Base-by-base conservation (phyloP, 1,140 invertebrate species). In the Procambarus clarkii region DNA sequence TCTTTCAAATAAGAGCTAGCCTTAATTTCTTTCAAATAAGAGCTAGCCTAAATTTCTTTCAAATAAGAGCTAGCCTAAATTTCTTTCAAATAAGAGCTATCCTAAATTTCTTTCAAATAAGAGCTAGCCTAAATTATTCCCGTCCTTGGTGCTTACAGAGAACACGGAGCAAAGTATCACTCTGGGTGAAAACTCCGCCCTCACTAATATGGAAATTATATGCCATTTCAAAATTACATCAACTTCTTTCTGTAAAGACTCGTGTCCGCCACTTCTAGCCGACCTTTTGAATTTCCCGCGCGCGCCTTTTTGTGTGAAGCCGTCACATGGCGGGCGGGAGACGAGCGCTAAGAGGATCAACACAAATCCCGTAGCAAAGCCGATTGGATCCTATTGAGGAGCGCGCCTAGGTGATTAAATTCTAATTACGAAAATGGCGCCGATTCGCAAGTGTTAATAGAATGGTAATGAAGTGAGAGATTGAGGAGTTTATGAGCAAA, bases 401-500 rank as follows among this genome's bases (percentile, higher is more conserved):
- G 91, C 91, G 91, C 91, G 91, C 91, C 91, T 92, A 92, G 91
- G 91, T 92, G 91, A 92, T 92, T 92, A 92, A 92, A 92, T 92
- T 92, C 91, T 92, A 92, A 92, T 92, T 92, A 92, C 91, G 91
- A 92, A 92, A 92, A 92, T 92, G 89, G 91, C 91, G 91, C 91
- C 91, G 91, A 92, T 92, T 92, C 91, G 91, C 91, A 92, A 92
- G 91, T 92, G 91, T 92, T 92, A 92, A 92, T 92, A 92, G 91
- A 92, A 92, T 92, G 91, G 91, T 92, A 92, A 92, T 92, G 91
- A 92, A 92, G 91, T 92, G 91, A 92, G 91, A 92, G 91, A 92
- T 92, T 92, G 91, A 92, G 91, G 91, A 92, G 91, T 92, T 92
- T 92, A 92, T 92, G 91, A 92, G 91, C 91, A 92, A 92, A 92